A percentile compares a stretch with the other conserved stretches of the same genome.
Conservation (phyloP, 2,797 vertebrate genomes). For the Ctenopoma kingsleyae region DNA sequence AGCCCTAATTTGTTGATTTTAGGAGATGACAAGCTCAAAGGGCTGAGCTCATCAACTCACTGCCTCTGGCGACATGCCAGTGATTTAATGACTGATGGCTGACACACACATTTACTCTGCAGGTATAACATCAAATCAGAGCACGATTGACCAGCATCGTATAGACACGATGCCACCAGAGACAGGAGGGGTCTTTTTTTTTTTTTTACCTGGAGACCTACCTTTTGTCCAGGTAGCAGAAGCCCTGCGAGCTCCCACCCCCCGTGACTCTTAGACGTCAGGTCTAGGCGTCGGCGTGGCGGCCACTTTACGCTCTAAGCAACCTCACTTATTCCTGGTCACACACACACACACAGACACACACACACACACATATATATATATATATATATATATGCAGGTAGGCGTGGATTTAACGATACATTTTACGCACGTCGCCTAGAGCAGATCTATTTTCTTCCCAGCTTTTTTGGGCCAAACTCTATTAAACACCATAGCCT, state of each 20-base stretch:
- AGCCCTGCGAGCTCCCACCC: slow-evolving; percentile 65
- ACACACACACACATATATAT: slow-evolving; percentile 20
- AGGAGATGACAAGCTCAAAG: slow-evolving; percentile 77
- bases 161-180: slow-evolving; percentile 1
- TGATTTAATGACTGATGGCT: slow-evolving; percentile 73
- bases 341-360: not conserved
- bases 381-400: not conserved
- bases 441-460: not conserved
- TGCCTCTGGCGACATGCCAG: slow-evolving; percentile 71
- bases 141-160: slow-evolving; percentile 18
- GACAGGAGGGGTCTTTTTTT: slow-evolving; percentile 25
- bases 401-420: no score
- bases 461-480: not conserved
- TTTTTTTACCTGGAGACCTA: slow-evolving; percentile 30
- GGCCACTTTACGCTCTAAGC: slow-evolving; percentile 81
- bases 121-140: slow-evolving; percentile 41
- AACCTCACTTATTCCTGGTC: slow-evolving; percentile 72
- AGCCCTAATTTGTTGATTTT: slow-evolving; percentile 81
- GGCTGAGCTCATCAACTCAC: slow-evolving; percentile 71
- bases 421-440: slow-evolving; percentile 1
- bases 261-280: slow-evolving; percentile 88
- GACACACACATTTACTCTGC: slow-evolving; percentile 38
- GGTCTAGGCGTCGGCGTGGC: slow-evolving; percentile 90
- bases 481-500: no score
- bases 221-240: slow-evolving; percentile 64